Base-by-base conservation (phyloP, 2,888 invertebrate genomes). In the Stegana nigrithorax region DNA sequence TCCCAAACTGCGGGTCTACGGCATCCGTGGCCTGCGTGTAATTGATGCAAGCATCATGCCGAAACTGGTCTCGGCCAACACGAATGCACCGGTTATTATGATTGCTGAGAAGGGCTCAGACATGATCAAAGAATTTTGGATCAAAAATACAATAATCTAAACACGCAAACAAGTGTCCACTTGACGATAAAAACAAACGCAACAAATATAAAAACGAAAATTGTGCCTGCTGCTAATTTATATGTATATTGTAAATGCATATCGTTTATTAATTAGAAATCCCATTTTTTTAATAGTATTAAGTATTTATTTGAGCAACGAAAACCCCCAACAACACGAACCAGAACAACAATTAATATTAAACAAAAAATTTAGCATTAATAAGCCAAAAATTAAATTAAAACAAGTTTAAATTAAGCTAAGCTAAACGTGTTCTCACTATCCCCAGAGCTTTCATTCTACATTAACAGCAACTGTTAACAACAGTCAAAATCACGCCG, bases 31-130 rank as follows among this genome's bases (percentile, higher is more conserved):
- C 0, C 84, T 95, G 4, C 86, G 95, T 12, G 94, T 95, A 0
- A 91, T 93, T 65, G 94, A 95, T 77, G 94, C 93, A 0, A 93
- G 93, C 60, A 92, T 94, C 21, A 94, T 95, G 93, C 95, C 95
- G 0, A 93, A 90, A 69, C 85, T 94, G 67, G 93, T 94, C 0
- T 93, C 93, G 70, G 94, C 93, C 0, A 95, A 95, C 71, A 95
- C 94, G 0, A 95, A 94, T 76, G 94, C 93, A 0, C 94, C 94
- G 0, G 90, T 90, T 0, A 94, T 96, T 27, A 96, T 96, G 95
- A 92, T 96, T 51, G 96, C 91, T 0, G 96, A 96, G 81, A 96
- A 95, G 82, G 95, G 93, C 0, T 89, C 95, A 8, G 95, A 96
- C 79, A 88, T 96, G 89, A 92, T 96, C 55, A 95, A 94, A 81